Evolutionary conservation across 2,797 vertebrate genomes (phyloP).

Genomic region (Crax fasciolata): DNA sequence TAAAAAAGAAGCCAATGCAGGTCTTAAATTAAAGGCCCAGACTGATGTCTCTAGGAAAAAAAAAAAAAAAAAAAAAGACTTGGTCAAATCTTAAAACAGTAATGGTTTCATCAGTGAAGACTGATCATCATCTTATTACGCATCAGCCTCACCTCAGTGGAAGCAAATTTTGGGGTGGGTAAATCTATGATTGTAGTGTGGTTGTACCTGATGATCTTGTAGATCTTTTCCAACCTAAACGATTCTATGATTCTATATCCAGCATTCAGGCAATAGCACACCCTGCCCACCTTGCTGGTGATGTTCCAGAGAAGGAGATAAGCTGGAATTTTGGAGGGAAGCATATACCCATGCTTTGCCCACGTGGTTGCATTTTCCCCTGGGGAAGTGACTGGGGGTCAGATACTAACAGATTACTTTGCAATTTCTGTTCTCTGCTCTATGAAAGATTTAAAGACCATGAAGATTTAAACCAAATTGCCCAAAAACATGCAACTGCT

Average conservation of each 20-base stretch:
- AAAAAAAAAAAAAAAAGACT: background rate
- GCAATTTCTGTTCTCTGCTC: background rate
- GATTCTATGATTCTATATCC: rapidly evolving
- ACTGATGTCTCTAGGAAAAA: background rate
- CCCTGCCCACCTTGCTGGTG: rapidly evolving
- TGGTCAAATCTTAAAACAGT: background rate
- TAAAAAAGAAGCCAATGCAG: background rate
- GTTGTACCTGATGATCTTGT: background rate
- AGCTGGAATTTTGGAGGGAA: background rate
- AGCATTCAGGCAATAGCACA: background rate
- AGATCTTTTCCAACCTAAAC: background rate
- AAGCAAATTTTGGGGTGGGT: background rate
- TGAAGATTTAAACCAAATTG: background rate
- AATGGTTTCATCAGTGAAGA: background rate
- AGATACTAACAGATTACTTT: background rate
- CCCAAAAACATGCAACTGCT: background rate
- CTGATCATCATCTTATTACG: background rate
- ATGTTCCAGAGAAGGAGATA: background rate
- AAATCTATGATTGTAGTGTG: background rate
- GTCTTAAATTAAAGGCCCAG: background rate
- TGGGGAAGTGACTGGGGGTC: background rate
- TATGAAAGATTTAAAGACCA: background rate
- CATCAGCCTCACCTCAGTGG: rapidly evolving
- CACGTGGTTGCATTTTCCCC: background rate
- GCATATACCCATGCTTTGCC: background rate